Percentiles rank a stretch among this genome's conserved stretches.
These are phyloP conservation scores for Agrotis ipsilon DNA, from an alignment of 2,888 invertebrate species.

Conservation along the genomic window DNA sequence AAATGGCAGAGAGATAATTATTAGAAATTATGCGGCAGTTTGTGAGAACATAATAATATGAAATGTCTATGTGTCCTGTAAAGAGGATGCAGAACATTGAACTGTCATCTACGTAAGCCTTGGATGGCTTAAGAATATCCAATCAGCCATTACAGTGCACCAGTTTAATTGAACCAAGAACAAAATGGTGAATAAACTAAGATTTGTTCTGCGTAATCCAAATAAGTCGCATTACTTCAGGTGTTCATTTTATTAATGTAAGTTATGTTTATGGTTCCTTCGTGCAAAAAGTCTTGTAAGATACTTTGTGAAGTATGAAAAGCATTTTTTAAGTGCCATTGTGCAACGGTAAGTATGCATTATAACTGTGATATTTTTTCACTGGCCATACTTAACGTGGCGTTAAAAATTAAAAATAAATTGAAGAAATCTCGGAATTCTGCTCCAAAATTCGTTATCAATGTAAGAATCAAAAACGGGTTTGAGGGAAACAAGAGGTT, in stretches of 20 bases:
- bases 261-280: not conserved
- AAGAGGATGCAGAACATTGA: not conserved
- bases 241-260: constrained; percentile 3
- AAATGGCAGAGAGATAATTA: not conserved
- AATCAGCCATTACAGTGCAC: not conserved
- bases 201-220: constrained; percentile 5
- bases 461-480: constrained; percentile 27
- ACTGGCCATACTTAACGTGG: not conserved
- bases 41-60: not conserved
- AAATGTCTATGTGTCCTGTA: not conserved
- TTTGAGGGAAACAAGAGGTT: constrained; percentile 8
- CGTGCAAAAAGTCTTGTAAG: not conserved
- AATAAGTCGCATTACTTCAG: not conserved
- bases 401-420: constrained; percentile 1
- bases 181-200: not conserved
- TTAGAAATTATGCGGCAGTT: not conserved
- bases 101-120: not conserved
- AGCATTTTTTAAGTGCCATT: constrained; percentile 15
- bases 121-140: constrained; percentile 1
- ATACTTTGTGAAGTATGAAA: constrained; percentile 18
- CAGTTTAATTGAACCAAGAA: constrained; percentile 10
- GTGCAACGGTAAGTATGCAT: constrained; percentile 5
- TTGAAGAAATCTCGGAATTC: constrained; percentile 1
- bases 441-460: constrained; percentile 23
- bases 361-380: constrained; percentile 4